Percentiles rank a stretch among this genome's conserved stretches.
These are phyloP conservation scores for Lycocorax pyrrhopterus DNA, from an alignment of 2,113 vertebrate species.

Conservation along the genomic window DNA sequence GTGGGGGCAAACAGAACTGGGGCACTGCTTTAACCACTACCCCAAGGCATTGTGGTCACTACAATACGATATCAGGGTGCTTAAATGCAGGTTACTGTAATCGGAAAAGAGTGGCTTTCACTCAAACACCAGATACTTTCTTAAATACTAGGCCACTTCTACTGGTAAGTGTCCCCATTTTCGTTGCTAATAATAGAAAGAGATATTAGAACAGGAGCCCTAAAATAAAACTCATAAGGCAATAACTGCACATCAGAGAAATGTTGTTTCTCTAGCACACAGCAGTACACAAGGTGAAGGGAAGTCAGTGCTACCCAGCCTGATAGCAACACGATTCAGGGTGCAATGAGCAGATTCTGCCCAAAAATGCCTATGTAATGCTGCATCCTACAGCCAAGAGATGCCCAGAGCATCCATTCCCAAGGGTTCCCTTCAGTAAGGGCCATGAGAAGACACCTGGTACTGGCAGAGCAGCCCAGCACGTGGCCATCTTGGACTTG, in stretches of 20 bases:
- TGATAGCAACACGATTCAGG: accelerated
- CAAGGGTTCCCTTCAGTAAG: neutral
- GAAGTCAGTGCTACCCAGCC: neutral
- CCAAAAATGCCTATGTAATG: accelerated
- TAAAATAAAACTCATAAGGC: neutral
- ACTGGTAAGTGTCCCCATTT: neutral
- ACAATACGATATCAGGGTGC: neutral
- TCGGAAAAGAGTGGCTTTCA: neutral
- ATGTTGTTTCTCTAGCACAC: neutral
- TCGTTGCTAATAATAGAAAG: neutral
- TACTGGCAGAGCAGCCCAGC: neutral
- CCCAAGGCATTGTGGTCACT: accelerated
- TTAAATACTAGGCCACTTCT: neutral
- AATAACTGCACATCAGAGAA: neutral
- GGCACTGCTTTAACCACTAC: neutral
- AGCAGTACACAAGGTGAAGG: neutral
- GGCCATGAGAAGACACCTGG: neutral
- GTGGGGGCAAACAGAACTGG: neutral
- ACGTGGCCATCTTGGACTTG: accelerated
- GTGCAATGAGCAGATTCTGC: neutral
- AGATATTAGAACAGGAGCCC: neutral
- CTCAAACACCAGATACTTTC: neutral
- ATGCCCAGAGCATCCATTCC: neutral
- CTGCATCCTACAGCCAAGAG: neutral
- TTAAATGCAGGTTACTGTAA: neutral